Conservation (phyloP, 2,797 vertebrate genomes). For the Sorex maritimensis region DNA sequence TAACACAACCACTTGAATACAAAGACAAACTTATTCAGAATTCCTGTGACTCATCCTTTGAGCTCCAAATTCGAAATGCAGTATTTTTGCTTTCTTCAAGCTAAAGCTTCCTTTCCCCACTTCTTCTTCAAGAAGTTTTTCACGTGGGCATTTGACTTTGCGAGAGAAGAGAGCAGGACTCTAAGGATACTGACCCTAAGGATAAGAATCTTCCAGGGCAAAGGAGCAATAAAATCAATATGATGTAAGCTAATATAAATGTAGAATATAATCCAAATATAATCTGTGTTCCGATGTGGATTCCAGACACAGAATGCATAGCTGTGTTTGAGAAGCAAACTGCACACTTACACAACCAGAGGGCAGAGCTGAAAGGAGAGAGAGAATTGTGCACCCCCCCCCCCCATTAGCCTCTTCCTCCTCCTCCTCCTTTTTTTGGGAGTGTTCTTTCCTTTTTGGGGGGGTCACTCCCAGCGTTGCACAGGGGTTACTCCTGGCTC, state of each 20-base stretch:
- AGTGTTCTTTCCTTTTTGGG: too few species aligned
- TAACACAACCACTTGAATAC: constrained; percentile 15
- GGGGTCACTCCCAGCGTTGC: too few species aligned
- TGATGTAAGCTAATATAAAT: too few species aligned
- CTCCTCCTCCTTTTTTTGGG: too few species aligned
- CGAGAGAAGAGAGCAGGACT: constrained; percentile 27
- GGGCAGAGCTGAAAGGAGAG: background rate
- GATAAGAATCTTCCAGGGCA: constrained; percentile 5
- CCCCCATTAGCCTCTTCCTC: too few species aligned
- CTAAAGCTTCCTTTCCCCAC: background rate
- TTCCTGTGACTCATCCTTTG: constrained; percentile 55
- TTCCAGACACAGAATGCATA: background rate
- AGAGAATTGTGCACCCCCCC: background rate
- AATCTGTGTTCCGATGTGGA: too few species aligned
- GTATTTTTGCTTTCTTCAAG: constrained; percentile 58
- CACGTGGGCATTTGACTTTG: background rate
- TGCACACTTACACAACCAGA: accelerated
- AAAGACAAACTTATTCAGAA: constrained; percentile 61
- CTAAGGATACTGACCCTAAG: background rate
- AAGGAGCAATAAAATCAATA: background rate
- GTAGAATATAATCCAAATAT: too few species aligned
- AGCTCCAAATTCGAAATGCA: constrained; percentile 41
- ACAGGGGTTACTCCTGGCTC: too few species aligned
- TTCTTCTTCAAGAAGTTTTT: background rate
- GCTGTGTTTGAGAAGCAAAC: background rate